A percentile compares a stretch with the other conserved stretches of the same genome.
These are phyloP conservation scores for Salarias fasciatus DNA, from an alignment of 2,797 vertebrate species.

Conservation along the genomic window DNA sequence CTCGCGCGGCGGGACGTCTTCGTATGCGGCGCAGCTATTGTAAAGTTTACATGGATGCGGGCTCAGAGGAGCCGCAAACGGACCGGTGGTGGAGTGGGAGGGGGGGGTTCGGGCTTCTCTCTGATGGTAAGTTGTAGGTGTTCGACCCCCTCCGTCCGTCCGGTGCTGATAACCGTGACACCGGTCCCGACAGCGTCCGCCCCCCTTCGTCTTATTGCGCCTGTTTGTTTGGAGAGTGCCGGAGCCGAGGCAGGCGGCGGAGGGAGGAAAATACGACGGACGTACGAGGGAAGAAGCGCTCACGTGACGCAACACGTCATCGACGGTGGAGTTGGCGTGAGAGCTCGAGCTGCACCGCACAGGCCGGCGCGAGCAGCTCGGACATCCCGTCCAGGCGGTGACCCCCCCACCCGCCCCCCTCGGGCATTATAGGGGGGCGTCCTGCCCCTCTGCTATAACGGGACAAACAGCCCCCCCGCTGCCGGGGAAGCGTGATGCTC, in stretches of 20 bases:
- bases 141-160: slow-evolving; percentile 59
- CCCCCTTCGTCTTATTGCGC: slow-evolving; percentile 35
- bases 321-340: slow-evolving; percentile 80
- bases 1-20: slow-evolving; percentile 56
- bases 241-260: slow-evolving; percentile 63
- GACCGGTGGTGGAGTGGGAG: slow-evolving; percentile 54
- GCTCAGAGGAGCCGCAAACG: slow-evolving; percentile 60
- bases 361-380: slow-evolving; percentile 42
- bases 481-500: slow-evolving; percentile 10
- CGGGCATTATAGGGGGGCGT: background rate
- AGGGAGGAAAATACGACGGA: slow-evolving; percentile 84
- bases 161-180: slow-evolving; percentile 63
- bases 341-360: slow-evolving; percentile 63
- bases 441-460: background rate
- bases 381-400: slow-evolving; percentile 37
- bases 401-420: slow-evolving; percentile 2
- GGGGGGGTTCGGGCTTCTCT: slow-evolving; percentile 59
- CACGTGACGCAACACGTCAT: slow-evolving; percentile 86
- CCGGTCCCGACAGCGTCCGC: slow-evolving; percentile 46
- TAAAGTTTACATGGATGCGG: slow-evolving; percentile 70
- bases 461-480: background rate
- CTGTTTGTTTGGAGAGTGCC: slow-evolving; percentile 81
- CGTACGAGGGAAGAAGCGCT: slow-evolving; percentile 80
- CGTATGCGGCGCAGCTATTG: slow-evolving; percentile 41
- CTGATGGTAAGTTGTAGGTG: slow-evolving; percentile 78